phyloP scores from a whole-genome alignment of 2,797 vertebrate genomes.

The Eulemur albifrons region DNA sequence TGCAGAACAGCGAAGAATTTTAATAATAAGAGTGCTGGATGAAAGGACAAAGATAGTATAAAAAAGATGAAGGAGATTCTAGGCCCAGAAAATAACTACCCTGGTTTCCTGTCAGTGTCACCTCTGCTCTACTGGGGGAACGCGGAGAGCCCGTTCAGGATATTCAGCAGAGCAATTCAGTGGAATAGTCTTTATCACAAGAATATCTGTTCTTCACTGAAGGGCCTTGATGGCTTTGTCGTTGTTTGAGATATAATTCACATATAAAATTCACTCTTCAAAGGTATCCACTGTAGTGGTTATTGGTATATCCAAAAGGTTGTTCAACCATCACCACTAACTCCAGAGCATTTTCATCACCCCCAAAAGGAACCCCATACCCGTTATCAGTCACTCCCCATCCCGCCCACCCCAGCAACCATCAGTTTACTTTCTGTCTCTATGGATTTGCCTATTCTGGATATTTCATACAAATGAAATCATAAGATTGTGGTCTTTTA shows the following conservation, averaged over 20 bases:
- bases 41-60: not conserved
- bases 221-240: not conserved
- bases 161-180: not conserved
- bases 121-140: not conserved
- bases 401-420: not conserved
- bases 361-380: not conserved
- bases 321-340: not conserved
- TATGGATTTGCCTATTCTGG: not conserved
- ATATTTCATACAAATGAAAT: not conserved
- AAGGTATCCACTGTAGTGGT: not conserved
- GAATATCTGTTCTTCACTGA: not conserved
- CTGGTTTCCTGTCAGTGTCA: not conserved
- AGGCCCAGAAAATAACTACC: constrained; percentile 32
- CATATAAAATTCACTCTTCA: not conserved
- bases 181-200: not conserved
- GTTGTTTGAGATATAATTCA: not conserved
- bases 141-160: not conserved
- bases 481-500: not conserved
- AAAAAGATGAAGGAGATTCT: not conserved
- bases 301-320: not conserved
- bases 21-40: not conserved
- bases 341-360: not conserved
- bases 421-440: not conserved
- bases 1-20: not conserved
- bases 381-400: not conserved